Evolutionary conservation across 2,797 vertebrate genomes (phyloP), one percentile per base, ranked within the genome.

Genomic region (Clarias laeviceps): DNA sequence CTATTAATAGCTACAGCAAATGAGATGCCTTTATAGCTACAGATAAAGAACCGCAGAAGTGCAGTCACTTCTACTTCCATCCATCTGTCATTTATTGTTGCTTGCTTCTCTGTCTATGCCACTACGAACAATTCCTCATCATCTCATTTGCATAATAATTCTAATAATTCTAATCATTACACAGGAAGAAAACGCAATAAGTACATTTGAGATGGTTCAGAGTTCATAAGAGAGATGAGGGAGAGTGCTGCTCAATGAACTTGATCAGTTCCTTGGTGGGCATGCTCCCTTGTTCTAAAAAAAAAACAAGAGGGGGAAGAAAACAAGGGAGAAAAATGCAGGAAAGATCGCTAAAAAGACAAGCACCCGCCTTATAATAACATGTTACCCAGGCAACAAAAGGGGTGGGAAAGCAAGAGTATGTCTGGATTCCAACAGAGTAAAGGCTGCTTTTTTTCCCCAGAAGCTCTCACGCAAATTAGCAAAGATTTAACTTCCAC

Each of bases 351-450:
- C 82, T 86, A 86, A 86, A 50, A 90, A 84, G 83, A 88, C 85
- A 86, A 87, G 79, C 74, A 84, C 69, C 86, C 82, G 82, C 89
- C 79, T 87, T 66, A 80, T 88, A 87, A 88, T 87, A 83, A 83
- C 87, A 88, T 27, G 89, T 90, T 87, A 87, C 89, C 87, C 82
- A 82, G 89, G 89, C 87, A 90, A 90, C 89, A 87, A 86, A 88
- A 86, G 85, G 87, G 80, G 85, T 74, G 87, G 87, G 82, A 87
- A 88, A 62, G 80, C 82, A 88, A 76, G 87, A 73, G 74, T 74
- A 68, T 82, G 83, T 85, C 84, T 87, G 70, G 80, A 85, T 88
- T 87, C 70, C 83, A 79, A 79, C 80, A 85, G 80, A 85, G 57
- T 78, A 81, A 84, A 68, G 62, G 84, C 50, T 54, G 78, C 66